Evolutionary conservation across 2,113 vertebrate species (phyloP), one percentile per base, ranked within the genome.

Genomic region (Python bivittatus): DNA sequence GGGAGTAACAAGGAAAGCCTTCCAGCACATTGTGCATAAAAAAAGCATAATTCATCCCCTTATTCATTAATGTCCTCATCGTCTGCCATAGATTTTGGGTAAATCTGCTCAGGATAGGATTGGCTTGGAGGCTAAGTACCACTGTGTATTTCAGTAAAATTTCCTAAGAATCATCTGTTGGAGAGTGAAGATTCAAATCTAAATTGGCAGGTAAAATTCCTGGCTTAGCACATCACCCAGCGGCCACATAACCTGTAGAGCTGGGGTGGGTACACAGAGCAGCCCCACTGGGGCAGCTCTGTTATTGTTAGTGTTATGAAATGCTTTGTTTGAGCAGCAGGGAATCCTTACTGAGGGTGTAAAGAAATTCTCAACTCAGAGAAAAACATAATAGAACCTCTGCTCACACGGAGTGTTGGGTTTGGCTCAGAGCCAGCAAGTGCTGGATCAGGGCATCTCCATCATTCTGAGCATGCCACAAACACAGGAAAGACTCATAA

Each of bases 111-210:
- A 44, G 3, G 9, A 84, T 38, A 44, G 79, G 79, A 38, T 44
- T 72, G 64, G 13, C n/a, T 17, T 33, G 64, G 13, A 72, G 29
- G 13, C 64, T 72, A 92, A 94, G 94, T 83, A 93, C 89, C 92
- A 57, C 27, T 83, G 9, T 1, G 0, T 83, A 27, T 85, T 33
- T 58, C 13, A 12, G n/a, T 20, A 7, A 60, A 22, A 3, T 61
- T 60, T 48, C 57, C 29, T 91, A 48, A 83, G 13, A 92, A 94
- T 38, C 92, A 54, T 0, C 0, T 95, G 95, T 94, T 91, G 52
- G 91, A 93, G 60, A 89, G 91, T 95, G 94, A 60, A 23, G 84
- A 88, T 91, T 93, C 54, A 27, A 0, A 89, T 56, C 53, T 88
- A 52, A 83, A 52, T 25, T 92, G 87, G 44, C 1, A 48, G 48